A percentile compares a stretch with the other conserved stretches of the same genome.
Evolutionary conservation across 2,797 vertebrate species (phyloP).

Genomic region (Chloroceryle inda): DNA sequence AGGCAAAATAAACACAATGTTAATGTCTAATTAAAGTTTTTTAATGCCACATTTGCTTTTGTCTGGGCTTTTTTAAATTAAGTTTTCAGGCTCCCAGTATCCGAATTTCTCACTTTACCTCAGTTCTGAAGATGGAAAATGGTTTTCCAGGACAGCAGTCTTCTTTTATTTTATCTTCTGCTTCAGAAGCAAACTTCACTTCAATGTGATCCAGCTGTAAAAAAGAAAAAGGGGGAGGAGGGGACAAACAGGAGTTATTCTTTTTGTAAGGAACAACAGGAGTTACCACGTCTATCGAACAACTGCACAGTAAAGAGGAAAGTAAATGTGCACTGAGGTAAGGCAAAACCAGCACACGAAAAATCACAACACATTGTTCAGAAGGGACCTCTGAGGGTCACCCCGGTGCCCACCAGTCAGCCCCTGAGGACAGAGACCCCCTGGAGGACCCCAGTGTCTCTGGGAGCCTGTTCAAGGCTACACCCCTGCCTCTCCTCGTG

Average conservation of each 20-base stretch:
- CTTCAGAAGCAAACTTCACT: slow-evolving; percentile 92
- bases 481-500: neutral
- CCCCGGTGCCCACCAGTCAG: fast-evolving
- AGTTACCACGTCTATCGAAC: neutral
- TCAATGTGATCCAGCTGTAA: slow-evolving; percentile 90
- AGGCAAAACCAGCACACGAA: neutral
- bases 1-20: neutral
- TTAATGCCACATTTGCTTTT: neutral
- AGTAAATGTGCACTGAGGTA: neutral
- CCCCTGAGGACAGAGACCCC: fast-evolving
- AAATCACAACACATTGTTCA: neutral
- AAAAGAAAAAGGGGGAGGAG: neutral
- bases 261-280: neutral
- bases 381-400: neutral
- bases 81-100: neutral
- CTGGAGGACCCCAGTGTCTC: neutral
- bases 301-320: neutral
- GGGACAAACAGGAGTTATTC: neutral
- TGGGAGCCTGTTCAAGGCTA: no score
- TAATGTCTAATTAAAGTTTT: neutral
- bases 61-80: neutral
- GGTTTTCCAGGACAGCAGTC: slow-evolving; percentile 98
- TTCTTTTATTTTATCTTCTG: slow-evolving; percentile 95
- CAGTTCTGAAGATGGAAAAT: slow-evolving; percentile 90
- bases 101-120: slow-evolving; percentile 82